Evolutionary conservation across 2,888 invertebrate species (phyloP).

Genomic region (Pachliopta kotzebuea): DNA sequence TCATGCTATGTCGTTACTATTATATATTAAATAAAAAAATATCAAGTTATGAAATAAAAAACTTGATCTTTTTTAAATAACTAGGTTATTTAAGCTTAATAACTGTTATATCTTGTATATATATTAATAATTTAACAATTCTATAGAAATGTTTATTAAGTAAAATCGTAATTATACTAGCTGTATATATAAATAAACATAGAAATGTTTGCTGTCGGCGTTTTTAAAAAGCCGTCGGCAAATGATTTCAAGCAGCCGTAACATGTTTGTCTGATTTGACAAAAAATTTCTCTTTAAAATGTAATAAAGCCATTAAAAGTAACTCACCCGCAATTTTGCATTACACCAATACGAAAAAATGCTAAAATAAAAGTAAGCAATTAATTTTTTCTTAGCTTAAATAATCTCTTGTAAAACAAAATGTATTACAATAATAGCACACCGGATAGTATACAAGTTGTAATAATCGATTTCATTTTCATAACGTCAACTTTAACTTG

Average conservation of each 20-base stretch:
- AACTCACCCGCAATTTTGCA: constrained; percentile 25
- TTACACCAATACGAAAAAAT: constrained; percentile 7
- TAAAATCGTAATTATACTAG: no score
- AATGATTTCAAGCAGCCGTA: not conserved
- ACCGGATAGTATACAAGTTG: constrained; percentile 31
- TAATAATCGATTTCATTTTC: constrained; percentile 9
- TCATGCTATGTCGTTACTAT: not conserved
- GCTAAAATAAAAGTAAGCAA: constrained; percentile 15
- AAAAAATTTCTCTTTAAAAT: not conserved
- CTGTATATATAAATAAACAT: no score
- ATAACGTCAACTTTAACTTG: not conserved
- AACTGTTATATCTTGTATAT: no score
- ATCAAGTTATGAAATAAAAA: no score
- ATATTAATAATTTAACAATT: no score
- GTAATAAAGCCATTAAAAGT: not conserved
- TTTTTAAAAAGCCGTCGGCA: no score
- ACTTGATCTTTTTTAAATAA: no score
- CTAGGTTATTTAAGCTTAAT: no score
- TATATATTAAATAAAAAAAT: not conserved
- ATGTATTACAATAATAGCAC: constrained; percentile 5
- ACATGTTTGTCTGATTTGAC: not conserved
- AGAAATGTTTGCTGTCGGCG: no score
- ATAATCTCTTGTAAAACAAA: not conserved
- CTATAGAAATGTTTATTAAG: no score
- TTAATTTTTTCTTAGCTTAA: not conserved